These are phyloP conservation scores for Cyprinodon brontotheroides DNA, from an alignment of 2,113 vertebrate genomes.

Conservation along the genomic window DNA sequence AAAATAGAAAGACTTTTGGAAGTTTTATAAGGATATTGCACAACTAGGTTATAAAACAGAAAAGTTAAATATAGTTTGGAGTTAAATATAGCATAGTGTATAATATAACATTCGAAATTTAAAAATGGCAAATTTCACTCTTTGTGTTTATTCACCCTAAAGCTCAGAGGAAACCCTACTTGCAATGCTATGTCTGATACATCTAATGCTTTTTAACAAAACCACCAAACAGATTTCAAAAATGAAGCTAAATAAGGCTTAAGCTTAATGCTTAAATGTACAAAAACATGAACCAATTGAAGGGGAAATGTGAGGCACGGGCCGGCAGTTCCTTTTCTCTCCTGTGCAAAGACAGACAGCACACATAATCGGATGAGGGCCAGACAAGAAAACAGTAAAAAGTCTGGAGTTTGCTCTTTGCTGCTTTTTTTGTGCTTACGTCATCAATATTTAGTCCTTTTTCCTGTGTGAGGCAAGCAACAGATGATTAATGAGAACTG, in stretches of 20 bases:
- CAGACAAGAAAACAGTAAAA: conserved; percentile 29
- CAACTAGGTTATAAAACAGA: too few species aligned
- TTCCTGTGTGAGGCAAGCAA: conserved; percentile 39
- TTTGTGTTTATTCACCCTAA: neutral
- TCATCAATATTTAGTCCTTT: conserved; percentile 63
- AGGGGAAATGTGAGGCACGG: neutral
- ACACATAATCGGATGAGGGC: conserved; percentile 51
- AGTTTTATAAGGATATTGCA: too few species aligned
- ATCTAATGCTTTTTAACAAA: neutral
- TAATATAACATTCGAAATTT: neutral
- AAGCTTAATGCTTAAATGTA: neutral
- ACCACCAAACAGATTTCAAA: neutral
- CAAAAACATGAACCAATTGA: neutral
- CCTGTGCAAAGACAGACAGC: conserved; percentile 26
- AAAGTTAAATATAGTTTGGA: too few species aligned
- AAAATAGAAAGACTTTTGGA: too few species aligned
- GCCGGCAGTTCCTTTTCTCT: conserved; percentile 27
- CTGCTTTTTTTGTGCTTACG: conserved; percentile 52
- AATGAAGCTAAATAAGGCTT: neutral
- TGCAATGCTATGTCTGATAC: too few species aligned
- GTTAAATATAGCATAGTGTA: too few species aligned
- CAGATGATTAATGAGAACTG: conserved; percentile 60
- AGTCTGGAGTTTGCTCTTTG: conserved; percentile 5
- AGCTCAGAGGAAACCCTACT: neutral
- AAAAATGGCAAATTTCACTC: neutral